Evolutionary conservation across 1,140 invertebrate genomes (phyloP), one percentile per base, ranked within the genome.

Genomic region (Trypoxylus dichotomus): DNA sequence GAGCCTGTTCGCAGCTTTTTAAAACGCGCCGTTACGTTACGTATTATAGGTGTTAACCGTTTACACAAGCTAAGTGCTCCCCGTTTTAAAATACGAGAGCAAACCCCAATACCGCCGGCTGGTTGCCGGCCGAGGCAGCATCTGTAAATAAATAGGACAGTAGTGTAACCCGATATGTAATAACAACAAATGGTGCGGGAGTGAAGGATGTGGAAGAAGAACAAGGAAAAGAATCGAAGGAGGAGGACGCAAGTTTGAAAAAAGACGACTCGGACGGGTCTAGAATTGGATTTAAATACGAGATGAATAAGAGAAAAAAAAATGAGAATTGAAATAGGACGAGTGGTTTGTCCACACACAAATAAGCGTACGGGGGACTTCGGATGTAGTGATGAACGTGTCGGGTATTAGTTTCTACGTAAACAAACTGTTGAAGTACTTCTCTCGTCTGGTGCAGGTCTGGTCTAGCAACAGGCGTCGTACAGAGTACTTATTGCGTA

Each of bases 71-170:
- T 68, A 68, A 68, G 60, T 68, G 60, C 60, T 68, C 60, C 24
- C 24, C 47, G 47, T 58, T 19, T 58, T 19, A 37, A 54, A 54
- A n/a, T 2, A 13, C 1, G 19, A 19, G 19, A 5, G 15, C 15
- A 54, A 19, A 54, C 19, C 47, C 47, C 19, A 19, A 19, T 15
- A 19, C 15, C 19, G 21, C 60, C 60, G 60, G 60, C 19, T 68
- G 60, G 60, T 24, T 68, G 25, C 60, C 27, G 60, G 21, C 11
- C 24, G 60, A 24, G 24, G 10, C 32, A 5, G 60, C 60, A 68
- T 68, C 60, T 68, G 60, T 68, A 68, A 68, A 68, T 68, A 68
- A 68, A 68, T 68, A 68, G 60, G 60, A 68, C 60, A 68, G 19
- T 21, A 29, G 60, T 10, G 60, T 68, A 68, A 68, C 60, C 60